A percentile compares a stretch with the other conserved stretches of the same genome.
Conservation (phyloP, 1,140 invertebrate species). For the Aleiodes sp. region DNA sequence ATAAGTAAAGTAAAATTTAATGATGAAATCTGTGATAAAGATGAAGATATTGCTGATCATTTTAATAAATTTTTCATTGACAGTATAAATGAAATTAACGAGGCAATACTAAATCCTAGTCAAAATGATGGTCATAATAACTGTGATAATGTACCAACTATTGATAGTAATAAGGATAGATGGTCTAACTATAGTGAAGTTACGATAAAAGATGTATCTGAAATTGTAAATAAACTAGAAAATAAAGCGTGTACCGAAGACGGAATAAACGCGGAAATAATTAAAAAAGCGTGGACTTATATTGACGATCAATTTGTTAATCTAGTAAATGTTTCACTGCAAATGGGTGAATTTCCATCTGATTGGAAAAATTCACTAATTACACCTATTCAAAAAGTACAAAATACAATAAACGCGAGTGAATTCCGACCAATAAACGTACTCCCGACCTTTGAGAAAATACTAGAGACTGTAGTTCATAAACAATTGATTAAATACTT, state of each 20-base stretch:
- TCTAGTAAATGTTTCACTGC: constrained; percentile 34
- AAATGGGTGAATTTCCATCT: constrained; percentile 28
- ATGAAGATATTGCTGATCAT: constrained; percentile 25
- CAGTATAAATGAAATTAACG: constrained; percentile 27
- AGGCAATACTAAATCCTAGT: constrained; percentile 16
- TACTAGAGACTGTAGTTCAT: constrained; percentile 40
- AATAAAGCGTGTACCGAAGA: constrained; percentile 1
- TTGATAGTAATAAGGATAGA: neutral
- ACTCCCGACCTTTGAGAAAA: constrained; percentile 40
- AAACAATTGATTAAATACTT: constrained; percentile 33
- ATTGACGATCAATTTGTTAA: neutral
- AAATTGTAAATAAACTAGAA: neutral
- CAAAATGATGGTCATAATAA: constrained; percentile 11
- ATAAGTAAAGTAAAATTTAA: constrained; percentile 21
- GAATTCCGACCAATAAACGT: constrained; percentile 42
- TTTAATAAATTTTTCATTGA: constrained; percentile 30
- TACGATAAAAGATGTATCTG: neutral
- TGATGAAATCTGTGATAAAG: neutral
- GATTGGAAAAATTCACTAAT: constrained; percentile 40
- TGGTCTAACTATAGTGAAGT: neutral
- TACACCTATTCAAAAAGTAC: constrained; percentile 39
- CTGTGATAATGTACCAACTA: neutral
- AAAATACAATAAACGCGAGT: constrained; percentile 32
- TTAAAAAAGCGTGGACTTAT: constrained; percentile 13
- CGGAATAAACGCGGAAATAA: neutral